Evolutionary conservation across 2,113 vertebrate genomes (phyloP).

Genomic region (Clarias gariepinus): DNA sequence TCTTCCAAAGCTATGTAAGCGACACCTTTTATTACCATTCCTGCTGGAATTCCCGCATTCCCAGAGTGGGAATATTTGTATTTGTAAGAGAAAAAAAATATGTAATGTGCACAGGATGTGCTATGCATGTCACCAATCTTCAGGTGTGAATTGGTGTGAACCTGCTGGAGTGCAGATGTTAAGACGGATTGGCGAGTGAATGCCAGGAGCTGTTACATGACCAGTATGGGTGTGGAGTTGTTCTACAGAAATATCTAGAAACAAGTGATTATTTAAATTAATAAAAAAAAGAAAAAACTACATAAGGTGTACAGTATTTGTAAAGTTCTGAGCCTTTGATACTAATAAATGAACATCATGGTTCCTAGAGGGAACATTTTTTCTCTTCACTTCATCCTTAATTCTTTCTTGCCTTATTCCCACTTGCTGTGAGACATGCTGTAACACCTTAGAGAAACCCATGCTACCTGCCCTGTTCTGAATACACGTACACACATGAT

Average conservation of each 20-base stretch:
- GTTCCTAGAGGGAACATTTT: neutral
- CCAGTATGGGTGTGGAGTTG: neutral
- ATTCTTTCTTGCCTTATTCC: neutral
- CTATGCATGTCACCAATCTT: neutral
- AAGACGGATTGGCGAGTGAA: neutral
- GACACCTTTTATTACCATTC: neutral
- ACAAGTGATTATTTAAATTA: neutral
- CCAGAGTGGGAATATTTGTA: neutral
- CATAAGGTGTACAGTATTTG: neutral
- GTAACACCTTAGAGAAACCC: neutral
- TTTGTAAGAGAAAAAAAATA: neutral
- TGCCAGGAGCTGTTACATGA: neutral
- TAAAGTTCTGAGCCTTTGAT: no score
- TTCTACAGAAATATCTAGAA: neutral
- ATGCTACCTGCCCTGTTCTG: neutral
- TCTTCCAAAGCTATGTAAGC: no score
- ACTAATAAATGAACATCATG: neutral
- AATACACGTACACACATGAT: neutral
- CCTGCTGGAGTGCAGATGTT: neutral
- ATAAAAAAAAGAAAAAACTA: neutral
- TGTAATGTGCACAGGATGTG: no score
- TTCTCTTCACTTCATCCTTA: neutral
- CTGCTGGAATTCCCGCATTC: neutral
- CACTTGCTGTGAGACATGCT: neutral
- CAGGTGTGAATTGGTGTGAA: slow-evolving; percentile 25